phyloP scores from a whole-genome alignment of 2,888 invertebrate species.

The Arge pagana region DNA sequence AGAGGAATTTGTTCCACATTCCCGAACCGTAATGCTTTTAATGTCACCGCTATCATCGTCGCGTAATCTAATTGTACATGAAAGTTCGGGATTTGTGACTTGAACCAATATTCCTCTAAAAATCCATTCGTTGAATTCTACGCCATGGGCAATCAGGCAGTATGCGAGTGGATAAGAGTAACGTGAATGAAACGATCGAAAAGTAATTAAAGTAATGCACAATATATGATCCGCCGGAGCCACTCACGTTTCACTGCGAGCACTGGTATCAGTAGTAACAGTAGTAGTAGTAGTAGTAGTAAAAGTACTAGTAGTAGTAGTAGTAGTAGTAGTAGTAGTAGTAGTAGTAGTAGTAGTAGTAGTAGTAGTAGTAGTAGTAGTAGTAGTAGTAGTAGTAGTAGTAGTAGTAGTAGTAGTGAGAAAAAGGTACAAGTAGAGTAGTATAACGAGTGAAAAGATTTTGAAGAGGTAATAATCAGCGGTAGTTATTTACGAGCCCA shows the following conservation, averaged over 20 bases:
- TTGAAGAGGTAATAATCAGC: too few relatives aligned
- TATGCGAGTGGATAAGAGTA: constrained; percentile 1
- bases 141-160: constrained; percentile 18
- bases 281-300: not conserved
- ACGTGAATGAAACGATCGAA: not conserved
- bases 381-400: not conserved
- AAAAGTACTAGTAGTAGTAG: not conserved
- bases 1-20: too few relatives aligned
- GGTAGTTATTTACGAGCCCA: too few relatives aligned
- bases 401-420: not conserved
- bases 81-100: too few relatives aligned
- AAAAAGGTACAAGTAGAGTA: not conserved
- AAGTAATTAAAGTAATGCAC: not conserved
- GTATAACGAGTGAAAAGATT: too few relatives aligned
- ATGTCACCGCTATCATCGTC: too few relatives aligned
- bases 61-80: too few relatives aligned
- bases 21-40: too few relatives aligned
- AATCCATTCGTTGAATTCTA: constrained; percentile 10
- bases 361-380: not conserved
- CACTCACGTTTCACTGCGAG: not conserved
- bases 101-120: too few relatives aligned
- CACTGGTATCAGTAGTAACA: not conserved
- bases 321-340: not conserved
- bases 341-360: not conserved
- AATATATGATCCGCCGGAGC: not conserved